phyloP scores from a whole-genome alignment of 2,113 vertebrate species.

The Nothocercus nigrocapillus region DNA sequence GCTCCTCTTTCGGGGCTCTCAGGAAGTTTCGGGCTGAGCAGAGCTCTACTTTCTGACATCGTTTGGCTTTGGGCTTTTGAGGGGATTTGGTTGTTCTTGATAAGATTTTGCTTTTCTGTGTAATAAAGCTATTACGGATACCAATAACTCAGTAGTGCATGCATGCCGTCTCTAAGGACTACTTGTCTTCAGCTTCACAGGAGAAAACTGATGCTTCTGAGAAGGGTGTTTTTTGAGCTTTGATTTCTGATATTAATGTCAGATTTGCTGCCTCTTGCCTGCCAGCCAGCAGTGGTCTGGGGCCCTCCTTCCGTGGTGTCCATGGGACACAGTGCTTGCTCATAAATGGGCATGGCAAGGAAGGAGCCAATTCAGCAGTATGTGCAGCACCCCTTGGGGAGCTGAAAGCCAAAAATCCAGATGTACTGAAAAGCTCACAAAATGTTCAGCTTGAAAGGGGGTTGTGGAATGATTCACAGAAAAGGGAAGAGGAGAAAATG shows the following conservation, averaged over 20 bases:
- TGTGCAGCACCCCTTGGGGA: accelerated
- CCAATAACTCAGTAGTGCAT: not conserved
- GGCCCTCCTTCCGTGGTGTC: not conserved
- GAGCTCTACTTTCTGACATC: not conserved
- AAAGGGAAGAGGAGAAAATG: not conserved
- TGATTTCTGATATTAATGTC: not conserved
- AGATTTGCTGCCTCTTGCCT: not conserved
- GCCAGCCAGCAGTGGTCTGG: accelerated
- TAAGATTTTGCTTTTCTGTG: not conserved
- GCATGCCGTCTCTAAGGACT: not conserved
- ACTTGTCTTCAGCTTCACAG: not conserved
- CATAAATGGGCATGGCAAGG: not conserved
- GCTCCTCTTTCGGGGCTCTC: not conserved
- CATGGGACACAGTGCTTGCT: too few species aligned
- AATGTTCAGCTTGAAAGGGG: not conserved
- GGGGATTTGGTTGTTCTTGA: not conserved
- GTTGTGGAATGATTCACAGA: not conserved
- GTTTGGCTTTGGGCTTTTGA: not conserved
- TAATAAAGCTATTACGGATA: not conserved
- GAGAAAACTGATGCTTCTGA: not conserved
- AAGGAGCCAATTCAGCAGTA: accelerated
- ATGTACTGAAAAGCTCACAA: not conserved
- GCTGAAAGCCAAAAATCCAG: not conserved
- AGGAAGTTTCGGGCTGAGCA: not conserved
- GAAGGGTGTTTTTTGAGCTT: not conserved